Conservation (phyloP, 2,888 invertebrate species). For the Proisotoma minuta region DNA sequence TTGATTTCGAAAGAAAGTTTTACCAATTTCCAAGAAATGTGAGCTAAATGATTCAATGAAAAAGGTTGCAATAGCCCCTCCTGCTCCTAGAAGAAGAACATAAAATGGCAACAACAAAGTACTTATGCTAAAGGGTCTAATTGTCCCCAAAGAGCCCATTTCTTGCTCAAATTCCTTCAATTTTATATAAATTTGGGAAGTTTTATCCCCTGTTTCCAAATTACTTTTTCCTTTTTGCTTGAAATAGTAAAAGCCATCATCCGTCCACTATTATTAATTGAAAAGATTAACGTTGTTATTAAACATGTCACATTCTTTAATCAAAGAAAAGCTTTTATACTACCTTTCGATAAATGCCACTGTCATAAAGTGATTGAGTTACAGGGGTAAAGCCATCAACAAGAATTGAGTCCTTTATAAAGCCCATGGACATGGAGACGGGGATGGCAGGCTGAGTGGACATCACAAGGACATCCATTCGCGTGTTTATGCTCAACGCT, state of each 20-base stretch:
- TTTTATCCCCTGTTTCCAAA: neutral
- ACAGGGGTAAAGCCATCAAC: conserved; percentile 27
- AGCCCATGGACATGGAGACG: conserved; percentile 30
- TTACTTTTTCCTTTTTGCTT: neutral
- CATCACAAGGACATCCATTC: conserved; percentile 15
- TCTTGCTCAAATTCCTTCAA: neutral
- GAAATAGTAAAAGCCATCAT: neutral
- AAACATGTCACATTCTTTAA: neutral
- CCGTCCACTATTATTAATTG: neutral
- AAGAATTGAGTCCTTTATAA: conserved; percentile 30
- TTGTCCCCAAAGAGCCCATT: neutral
- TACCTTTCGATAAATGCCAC: conserved; percentile 19
- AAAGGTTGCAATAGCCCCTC: neutral
- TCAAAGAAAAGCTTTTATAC: neutral
- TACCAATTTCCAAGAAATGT: no score
- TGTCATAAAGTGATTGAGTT: conserved; percentile 15
- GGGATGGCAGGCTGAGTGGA: conserved; percentile 23
- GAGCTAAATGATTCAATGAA: no score
- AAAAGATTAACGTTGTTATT: neutral
- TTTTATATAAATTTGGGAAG: neutral
- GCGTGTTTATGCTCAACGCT: conserved; percentile 19
- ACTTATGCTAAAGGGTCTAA: conserved; percentile 1
- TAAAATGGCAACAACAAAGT: conserved; percentile 9
- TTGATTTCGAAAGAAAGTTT: no score
- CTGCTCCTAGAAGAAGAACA: neutral